These are phyloP conservation scores for Diorhabda carinulata DNA, from an alignment of 1,140 invertebrate genomes.

Conservation along the genomic window DNA sequence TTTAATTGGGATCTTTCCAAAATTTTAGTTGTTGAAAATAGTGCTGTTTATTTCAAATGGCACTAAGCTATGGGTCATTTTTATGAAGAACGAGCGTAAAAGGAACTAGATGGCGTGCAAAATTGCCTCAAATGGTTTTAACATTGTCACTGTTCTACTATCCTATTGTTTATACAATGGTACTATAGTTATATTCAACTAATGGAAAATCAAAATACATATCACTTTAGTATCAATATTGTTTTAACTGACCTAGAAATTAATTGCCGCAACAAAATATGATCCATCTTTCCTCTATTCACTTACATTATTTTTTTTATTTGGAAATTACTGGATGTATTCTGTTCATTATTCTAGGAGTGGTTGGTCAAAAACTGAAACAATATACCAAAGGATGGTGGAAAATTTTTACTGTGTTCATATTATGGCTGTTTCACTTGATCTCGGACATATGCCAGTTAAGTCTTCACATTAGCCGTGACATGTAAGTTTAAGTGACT, in stretches of 20 bases:
- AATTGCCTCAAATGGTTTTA: no score
- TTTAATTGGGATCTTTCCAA: no score
- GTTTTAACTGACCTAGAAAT: neutral
- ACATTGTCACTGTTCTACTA: no score
- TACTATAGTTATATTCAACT: no score
- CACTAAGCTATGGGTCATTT: no score
- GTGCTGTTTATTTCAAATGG: no score
- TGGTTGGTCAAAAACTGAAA: slow-evolving; percentile 49
- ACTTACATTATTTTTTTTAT: neutral
- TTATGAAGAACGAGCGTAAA: no score
- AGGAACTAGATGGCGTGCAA: no score
- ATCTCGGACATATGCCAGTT: slow-evolving; percentile 73
- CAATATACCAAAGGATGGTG: slow-evolving; percentile 64
- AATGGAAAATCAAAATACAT: no score
- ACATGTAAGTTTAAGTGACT: slow-evolving; percentile 59
- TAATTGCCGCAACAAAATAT: neutral
- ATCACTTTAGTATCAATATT: no score
- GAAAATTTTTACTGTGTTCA: slow-evolving; percentile 60
- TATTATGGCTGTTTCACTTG: slow-evolving; percentile 72
- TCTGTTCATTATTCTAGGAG: slow-evolving; percentile 32
- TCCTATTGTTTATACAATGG: no score
- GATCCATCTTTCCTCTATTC: neutral
- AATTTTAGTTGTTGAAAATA: no score
- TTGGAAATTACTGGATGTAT: slow-evolving; percentile 1
- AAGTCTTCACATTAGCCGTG: slow-evolving; percentile 69